These are phyloP conservation scores for Vulpes vulpes DNA, from an alignment of 2,113 vertebrate species.

Conservation along the genomic window DNA sequence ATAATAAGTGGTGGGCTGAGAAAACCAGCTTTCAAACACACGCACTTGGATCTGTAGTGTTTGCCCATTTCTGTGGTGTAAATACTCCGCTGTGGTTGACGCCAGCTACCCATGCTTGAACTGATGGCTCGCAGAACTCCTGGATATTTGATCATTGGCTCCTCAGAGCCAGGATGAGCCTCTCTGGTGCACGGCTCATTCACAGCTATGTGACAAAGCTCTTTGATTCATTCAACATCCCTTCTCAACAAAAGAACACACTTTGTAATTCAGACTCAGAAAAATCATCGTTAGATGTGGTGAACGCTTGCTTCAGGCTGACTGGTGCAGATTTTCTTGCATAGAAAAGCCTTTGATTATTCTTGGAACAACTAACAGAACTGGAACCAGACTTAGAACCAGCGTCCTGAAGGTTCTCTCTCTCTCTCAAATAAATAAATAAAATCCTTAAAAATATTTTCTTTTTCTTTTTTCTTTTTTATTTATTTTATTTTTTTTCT, in stretches of 20 bases:
- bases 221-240: neutral
- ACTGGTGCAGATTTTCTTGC: neutral
- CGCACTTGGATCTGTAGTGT: no score
- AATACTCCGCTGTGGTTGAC: neutral
- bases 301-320: no score
- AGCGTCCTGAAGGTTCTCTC: no score
- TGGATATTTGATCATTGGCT: neutral
- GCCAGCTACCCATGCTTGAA: no score
- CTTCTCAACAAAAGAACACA: neutral
- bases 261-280: neutral
- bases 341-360: no score
- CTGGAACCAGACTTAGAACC: neutral
- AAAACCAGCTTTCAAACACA: neutral
- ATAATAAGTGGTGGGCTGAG: no score
- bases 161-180: neutral
- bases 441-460: no score
- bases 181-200: fast-evolving
- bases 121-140: neutral
- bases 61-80: neutral
- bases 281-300: neutral
- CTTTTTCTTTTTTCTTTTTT: no score
- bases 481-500: no score
- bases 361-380: no score
- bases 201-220: neutral
- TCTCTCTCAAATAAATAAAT: no score